Percentiles rank a stretch among this genome's conserved stretches.
These are phyloP conservation scores for Nestor notabilis DNA, from an alignment of 2,113 vertebrate species.

Conservation along the genomic window DNA sequence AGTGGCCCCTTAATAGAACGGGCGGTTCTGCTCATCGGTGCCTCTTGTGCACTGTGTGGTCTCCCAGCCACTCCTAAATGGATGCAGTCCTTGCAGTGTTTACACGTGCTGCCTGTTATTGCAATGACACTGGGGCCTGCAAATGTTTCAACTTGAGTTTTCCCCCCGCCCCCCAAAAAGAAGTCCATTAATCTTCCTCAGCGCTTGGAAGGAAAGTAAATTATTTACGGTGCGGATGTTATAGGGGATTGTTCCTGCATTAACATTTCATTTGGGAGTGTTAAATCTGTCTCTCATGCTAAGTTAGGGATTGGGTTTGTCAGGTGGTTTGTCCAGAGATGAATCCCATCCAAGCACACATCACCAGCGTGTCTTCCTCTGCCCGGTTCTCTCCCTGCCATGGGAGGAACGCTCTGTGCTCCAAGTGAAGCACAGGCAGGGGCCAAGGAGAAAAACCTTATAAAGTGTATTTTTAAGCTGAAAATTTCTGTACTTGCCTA, in stretches of 20 bases:
- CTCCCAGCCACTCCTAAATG: constrained; percentile 45
- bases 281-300: constrained; percentile 45
- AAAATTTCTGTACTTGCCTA: background rate
- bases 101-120: constrained; percentile 64
- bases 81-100: constrained; percentile 55
- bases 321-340: constrained; percentile 14
- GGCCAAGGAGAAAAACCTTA: background rate
- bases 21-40: background rate
- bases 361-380: background rate
- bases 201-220: constrained; percentile 70
- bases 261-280: constrained; percentile 70
- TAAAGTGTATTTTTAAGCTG: background rate
- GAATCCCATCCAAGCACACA: constrained; percentile 4
- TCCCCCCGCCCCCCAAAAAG: background rate
- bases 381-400: background rate
- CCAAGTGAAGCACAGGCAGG: background rate
- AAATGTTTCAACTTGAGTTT: constrained; percentile 63
- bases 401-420: background rate
- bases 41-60: constrained; percentile 71
- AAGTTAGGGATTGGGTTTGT: constrained; percentile 7
- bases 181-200: constrained; percentile 75
- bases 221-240: constrained; percentile 76
- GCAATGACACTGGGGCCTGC: constrained; percentile 33
- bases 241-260: constrained; percentile 69
- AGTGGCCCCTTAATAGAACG: constrained; percentile 35